These are phyloP conservation scores for Sitophilus oryzae DNA, from an alignment of 1,140 invertebrate species.

Conservation along the genomic window DNA sequence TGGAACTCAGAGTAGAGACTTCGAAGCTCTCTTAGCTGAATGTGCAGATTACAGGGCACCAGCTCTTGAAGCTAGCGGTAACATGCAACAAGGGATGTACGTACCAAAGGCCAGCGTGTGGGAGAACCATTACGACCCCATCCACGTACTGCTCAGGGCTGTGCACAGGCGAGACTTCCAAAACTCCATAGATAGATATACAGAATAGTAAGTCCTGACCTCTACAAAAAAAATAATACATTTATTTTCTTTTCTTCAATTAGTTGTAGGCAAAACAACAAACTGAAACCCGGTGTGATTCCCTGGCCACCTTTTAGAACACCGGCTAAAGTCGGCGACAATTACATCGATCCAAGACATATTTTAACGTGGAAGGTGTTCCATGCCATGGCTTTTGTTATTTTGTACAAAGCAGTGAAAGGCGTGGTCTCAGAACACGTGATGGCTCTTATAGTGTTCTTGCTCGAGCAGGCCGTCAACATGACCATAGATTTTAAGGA, in stretches of 20 bases:
- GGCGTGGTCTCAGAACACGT: conserved; percentile 77
- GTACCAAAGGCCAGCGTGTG: conserved; percentile 83
- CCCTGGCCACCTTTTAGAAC: conserved; percentile 81
- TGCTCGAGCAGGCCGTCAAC: conserved; percentile 77
- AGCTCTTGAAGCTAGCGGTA: conserved; percentile 65
- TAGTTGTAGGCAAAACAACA: conserved; percentile 59
- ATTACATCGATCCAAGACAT: conserved; percentile 66
- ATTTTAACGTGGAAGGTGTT: conserved; percentile 72
- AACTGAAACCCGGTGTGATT: conserved; percentile 55
- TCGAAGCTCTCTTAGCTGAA: conserved; percentile 77
- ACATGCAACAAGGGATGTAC: conserved; percentile 90
- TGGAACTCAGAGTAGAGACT: conserved; percentile 84
- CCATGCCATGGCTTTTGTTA: conserved; percentile 77
- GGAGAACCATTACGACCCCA: conserved; percentile 89
- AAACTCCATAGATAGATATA: conserved; percentile 85
- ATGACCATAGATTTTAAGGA: conserved; percentile 18
- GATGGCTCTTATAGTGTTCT: conserved; percentile 76
- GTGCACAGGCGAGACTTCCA: conserved; percentile 92
- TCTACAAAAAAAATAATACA: not conserved
- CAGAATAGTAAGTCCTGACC: conserved; percentile 63
- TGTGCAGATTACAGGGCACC: conserved; percentile 73
- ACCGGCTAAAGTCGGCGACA: conserved; percentile 56
- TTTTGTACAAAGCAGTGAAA: conserved; percentile 77
- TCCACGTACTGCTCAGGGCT: conserved; percentile 84
- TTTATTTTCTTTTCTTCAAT: not conserved